Conservation (phyloP, 1,140 invertebrate genomes). For the Nymphalis io region DNA sequence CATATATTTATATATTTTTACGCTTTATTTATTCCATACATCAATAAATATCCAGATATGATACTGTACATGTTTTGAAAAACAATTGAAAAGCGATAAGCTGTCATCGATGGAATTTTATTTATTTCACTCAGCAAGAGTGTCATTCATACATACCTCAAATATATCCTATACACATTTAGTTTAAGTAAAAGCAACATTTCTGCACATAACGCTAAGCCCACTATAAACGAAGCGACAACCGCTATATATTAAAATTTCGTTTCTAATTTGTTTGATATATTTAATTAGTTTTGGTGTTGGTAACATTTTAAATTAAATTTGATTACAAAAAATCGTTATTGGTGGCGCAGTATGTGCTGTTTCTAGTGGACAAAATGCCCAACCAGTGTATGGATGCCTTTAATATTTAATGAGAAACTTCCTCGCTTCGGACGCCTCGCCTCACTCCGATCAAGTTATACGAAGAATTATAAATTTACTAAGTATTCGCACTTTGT, state of each 20-base stretch:
- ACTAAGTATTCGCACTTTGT: conserved; percentile 40
- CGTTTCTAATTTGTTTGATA: background rate
- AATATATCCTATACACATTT: conserved; percentile 4
- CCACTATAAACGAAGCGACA: background rate
- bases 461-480: conserved; percentile 57
- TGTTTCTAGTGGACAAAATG: conserved; percentile 13
- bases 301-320: background rate
- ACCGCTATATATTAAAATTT: background rate
- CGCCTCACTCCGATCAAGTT: conserved; percentile 49
- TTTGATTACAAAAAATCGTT: background rate
- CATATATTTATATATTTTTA: no score
- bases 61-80: background rate
- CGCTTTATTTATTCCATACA: background rate
- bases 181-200: conserved; percentile 9
- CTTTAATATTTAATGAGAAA: conserved; percentile 71
- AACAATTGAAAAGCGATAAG: background rate
- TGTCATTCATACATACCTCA: background rate
- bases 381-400: conserved; percentile 48
- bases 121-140: background rate
- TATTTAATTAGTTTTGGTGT: background rate
- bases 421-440: conserved; percentile 50
- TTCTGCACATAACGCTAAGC: background rate
- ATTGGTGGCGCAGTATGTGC: background rate
- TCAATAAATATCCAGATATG: background rate
- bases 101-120: background rate